Evolutionary conservation across 2,797 vertebrate genomes (phyloP).

Genomic region (Falco novaeseelandiae): DNA sequence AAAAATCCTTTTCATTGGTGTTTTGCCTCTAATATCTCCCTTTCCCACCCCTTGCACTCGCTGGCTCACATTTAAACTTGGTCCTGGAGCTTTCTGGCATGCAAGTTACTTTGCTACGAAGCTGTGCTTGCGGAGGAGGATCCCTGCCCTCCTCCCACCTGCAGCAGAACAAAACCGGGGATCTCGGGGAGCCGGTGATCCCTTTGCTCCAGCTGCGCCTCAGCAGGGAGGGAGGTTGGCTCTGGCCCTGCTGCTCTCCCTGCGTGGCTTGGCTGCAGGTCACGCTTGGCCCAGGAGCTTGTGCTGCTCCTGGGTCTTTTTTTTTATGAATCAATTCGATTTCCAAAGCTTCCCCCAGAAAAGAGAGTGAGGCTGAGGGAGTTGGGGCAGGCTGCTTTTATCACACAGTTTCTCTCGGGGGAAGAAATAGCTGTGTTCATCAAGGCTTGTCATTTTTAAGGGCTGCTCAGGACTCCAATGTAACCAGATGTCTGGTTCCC

Average conservation of each 20-base stretch:
- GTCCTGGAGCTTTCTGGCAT: neutral
- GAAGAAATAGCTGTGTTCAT: neutral
- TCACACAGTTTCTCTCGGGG: neutral
- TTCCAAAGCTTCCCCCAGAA: neutral
- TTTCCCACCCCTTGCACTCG: neutral
- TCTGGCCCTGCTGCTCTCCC: neutral
- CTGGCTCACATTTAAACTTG: neutral
- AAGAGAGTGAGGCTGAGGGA: neutral
- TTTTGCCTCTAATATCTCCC: neutral
- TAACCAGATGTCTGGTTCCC: neutral
- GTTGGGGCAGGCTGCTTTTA: neutral
- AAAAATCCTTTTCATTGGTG: neutral
- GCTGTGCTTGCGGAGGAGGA: neutral
- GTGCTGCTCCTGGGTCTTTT: neutral
- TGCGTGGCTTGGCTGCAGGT: neutral
- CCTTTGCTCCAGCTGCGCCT: neutral
- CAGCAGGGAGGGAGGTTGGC: neutral
- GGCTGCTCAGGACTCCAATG: neutral
- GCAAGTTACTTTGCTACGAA: rapidly evolving
- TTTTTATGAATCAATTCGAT: neutral
- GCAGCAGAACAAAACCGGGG: rapidly evolving
- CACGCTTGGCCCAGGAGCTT: neutral
- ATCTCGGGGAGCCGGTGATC: rapidly evolving
- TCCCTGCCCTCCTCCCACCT: neutral
- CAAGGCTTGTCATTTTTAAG: neutral